A percentile compares a stretch with the other conserved stretches of the same genome.
phyloP scores from a whole-genome alignment of 1,140 invertebrate genomes.

The Antheraea pernyi region DNA sequence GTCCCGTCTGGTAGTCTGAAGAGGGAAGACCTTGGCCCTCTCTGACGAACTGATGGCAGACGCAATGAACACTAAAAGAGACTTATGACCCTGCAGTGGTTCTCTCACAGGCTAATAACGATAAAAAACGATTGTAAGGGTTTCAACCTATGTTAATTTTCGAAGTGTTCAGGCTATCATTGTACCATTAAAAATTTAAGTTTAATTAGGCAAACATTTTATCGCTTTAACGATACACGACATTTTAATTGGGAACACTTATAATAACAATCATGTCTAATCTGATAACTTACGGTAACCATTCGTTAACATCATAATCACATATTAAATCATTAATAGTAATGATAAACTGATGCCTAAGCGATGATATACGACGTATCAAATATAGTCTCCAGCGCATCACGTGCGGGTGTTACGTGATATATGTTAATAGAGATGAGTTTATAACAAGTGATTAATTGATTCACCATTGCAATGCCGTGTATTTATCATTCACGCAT shows the following conservation, averaged over 20 bases:
- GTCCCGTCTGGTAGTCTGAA: no score
- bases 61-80: no score
- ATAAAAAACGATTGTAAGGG: no score
- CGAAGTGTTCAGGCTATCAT: no score
- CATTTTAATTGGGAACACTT: neutral
- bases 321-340: constrained; percentile 8
- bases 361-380: constrained; percentile 10
- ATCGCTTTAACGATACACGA: neutral
- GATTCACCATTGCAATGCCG: neutral
- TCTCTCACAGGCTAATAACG: no score
- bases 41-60: no score
- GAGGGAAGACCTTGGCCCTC: no score
- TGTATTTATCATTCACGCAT: neutral
- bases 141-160: no score
- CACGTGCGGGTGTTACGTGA: constrained; percentile 10
- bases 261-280: neutral
- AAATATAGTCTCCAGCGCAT: constrained; percentile 7
- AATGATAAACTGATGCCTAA: constrained; percentile 8
- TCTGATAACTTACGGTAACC: neutral
- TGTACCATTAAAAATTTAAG: no score
- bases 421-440: neutral
- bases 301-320: neutral
- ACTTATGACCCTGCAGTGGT: no score
- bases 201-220: no score
- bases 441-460: constrained; percentile 15